phyloP scores from a whole-genome alignment of 2,113 vertebrate species.

The Smithornis capensis region DNA sequence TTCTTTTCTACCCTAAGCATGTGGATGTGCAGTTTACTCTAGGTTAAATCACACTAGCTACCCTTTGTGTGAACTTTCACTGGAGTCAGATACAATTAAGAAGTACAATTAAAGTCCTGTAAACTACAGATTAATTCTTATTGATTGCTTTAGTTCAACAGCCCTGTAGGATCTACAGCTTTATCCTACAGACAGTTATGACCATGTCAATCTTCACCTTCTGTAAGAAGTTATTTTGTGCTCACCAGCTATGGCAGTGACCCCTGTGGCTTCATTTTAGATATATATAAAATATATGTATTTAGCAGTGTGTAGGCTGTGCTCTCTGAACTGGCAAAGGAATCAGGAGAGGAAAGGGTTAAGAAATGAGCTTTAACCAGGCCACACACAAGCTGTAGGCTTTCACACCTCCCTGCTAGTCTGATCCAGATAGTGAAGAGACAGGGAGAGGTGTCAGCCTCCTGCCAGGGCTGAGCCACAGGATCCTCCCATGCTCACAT shows the following conservation, averaged over 20 bases:
- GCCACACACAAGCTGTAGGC: neutral
- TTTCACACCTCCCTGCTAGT: neutral
- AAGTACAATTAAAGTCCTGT: neutral
- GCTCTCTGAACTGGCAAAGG: neutral
- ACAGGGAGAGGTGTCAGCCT: neutral
- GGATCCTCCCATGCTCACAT: neutral
- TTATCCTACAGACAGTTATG: neutral
- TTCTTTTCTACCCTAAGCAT: neutral
- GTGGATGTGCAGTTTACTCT: neutral
- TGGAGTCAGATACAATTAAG: neutral
- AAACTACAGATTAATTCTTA: neutral
- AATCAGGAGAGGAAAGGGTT: neutral
- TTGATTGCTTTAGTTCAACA: neutral
- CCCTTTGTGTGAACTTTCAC: neutral
- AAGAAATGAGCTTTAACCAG: neutral
- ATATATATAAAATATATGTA: neutral
- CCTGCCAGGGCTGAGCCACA: neutral
- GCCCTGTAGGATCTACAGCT: neutral
- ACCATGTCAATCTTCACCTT: neutral
- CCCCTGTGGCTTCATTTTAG: neutral
- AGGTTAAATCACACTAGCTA: neutral
- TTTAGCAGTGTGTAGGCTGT: neutral
- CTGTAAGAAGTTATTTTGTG: neutral
- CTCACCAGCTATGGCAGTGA: neutral
- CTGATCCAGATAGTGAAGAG: neutral